Base-by-base conservation (phyloP, 2,797 vertebrate species). In the Darevskia nairensis region DNA sequence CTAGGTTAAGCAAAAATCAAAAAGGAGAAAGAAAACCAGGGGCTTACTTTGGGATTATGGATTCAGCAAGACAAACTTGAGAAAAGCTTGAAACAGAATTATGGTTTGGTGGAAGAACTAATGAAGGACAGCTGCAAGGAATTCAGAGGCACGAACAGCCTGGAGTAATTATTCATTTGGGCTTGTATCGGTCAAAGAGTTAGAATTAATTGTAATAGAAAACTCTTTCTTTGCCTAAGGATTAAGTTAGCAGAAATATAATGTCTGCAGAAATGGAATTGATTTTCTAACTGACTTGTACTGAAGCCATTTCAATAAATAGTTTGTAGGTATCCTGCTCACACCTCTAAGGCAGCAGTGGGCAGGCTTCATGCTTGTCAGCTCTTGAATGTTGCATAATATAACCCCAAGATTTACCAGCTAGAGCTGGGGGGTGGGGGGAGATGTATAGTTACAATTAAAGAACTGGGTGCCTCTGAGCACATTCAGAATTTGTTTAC, bases 181-280 rank as follows among this genome's bases (percentile, higher is more conserved):
- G 89, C 87, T 2, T 84, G 80, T 44, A 86, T 83, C 78, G 75
- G 90, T 88, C 86, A 64, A 86, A 87, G 59, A 84, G 78, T 82
- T 83, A 91, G 84, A 89, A 91, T 91, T 88, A 93, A 89, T 92
- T 85, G 88, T 61, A 88, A 61, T n/a, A 81, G n/a, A 84, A 86
- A 90, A 87, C 25, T 3, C 23, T 92, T 23, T 29, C 78, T 90
- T 85, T 88, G 66, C 44, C 8, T 15, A 89, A 84, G 81, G 50
- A 85, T 74, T 50, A 81, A n/a, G 86, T 92, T 86, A 92, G 81
- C 86, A 29, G 15, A 50, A 90, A 80, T 74, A 69, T 68, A 90
- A 90, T 44, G 1, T 93, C 83, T 89, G 44, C 86, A 89, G n/a
- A 66, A 32, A 3, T 88, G 50, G 80, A 23, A 46, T n/a, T 87